Percentiles rank a stretch among this genome's conserved stretches.
These are phyloP conservation scores for Melanotaenia trifasciata DNA, from an alignment of 2,797 vertebrate genomes.

Conservation along the genomic window DNA sequence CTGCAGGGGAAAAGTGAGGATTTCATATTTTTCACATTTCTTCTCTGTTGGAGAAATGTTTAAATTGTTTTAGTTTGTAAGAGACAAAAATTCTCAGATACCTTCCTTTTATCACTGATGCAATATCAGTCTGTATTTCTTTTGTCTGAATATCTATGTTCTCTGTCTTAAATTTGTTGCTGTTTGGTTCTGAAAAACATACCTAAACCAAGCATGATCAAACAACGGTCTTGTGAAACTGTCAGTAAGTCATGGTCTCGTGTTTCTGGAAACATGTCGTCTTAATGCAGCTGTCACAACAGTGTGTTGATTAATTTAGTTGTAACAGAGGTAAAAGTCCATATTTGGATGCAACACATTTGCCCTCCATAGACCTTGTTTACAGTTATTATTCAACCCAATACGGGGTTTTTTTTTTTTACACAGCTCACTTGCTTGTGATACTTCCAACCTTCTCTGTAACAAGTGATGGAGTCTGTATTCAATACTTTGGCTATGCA, in stretches of 20 bases:
- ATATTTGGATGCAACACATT: background rate
- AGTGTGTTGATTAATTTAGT: background rate
- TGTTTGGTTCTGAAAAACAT: background rate
- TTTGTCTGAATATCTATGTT: background rate
- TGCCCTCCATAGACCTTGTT: background rate
- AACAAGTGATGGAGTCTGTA: background rate
- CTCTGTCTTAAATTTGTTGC: background rate
- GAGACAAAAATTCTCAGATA: background rate
- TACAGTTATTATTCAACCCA: background rate
- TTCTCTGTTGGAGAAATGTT: background rate
- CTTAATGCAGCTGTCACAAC: background rate
- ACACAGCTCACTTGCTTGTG: background rate
- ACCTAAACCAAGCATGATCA: background rate
- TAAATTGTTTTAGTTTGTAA: background rate
- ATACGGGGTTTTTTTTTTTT: no score
- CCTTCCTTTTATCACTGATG: background rate
- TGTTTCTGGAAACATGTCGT: background rate
- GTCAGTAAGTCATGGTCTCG: background rate
- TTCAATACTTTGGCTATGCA: background rate
- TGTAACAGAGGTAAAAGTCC: background rate
- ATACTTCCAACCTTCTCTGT: no score
- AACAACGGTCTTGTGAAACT: background rate
- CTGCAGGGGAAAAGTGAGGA: constrained; percentile 15
- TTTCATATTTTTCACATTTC: background rate
- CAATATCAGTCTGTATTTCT: background rate